phyloP scores from a whole-genome alignment of 2,888 invertebrate genomes.

The Spatulosminthurus flaviceps region DNA sequence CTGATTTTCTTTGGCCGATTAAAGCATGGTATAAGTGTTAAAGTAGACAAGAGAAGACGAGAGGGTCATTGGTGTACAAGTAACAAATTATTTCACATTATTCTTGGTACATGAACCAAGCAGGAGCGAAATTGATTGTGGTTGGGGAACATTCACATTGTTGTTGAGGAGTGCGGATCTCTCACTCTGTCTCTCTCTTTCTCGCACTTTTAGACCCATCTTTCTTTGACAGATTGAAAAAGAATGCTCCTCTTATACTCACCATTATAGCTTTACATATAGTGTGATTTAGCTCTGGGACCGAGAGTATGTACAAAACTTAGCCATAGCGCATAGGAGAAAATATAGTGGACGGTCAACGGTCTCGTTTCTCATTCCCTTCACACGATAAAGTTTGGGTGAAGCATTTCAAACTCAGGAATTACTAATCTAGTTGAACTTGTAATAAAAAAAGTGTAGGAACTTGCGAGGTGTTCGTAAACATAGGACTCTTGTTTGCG shows the following conservation, averaged over 20 bases:
- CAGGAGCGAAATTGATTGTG: constrained; percentile 36
- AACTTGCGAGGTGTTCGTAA: neutral
- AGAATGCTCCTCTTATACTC: neutral
- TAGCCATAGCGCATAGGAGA: too few relatives aligned
- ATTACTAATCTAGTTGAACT: too few relatives aligned
- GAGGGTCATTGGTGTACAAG: neutral
- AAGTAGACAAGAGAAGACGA: neutral
- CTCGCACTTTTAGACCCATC: neutral
- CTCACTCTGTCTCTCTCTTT: neutral
- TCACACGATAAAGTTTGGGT: constrained; percentile 32
- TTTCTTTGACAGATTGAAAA: neutral
- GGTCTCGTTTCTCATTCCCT: constrained; percentile 25
- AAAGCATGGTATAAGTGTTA: neutral
- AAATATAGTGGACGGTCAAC: constrained; percentile 21
- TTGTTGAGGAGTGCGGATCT: neutral
- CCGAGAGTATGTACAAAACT: too few relatives aligned
- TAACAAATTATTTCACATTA: constrained; percentile 37
- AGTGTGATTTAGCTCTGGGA: neutral
- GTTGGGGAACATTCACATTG: neutral
- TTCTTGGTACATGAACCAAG: constrained; percentile 17
- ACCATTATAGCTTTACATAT: too few relatives aligned
- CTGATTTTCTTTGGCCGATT: neutral
- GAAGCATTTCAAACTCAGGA: neutral
- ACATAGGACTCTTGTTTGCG: too few relatives aligned
- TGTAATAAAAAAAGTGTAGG: neutral